phyloP scores from a whole-genome alignment of 2,797 vertebrate genomes.

The Staurois parvus region DNA sequence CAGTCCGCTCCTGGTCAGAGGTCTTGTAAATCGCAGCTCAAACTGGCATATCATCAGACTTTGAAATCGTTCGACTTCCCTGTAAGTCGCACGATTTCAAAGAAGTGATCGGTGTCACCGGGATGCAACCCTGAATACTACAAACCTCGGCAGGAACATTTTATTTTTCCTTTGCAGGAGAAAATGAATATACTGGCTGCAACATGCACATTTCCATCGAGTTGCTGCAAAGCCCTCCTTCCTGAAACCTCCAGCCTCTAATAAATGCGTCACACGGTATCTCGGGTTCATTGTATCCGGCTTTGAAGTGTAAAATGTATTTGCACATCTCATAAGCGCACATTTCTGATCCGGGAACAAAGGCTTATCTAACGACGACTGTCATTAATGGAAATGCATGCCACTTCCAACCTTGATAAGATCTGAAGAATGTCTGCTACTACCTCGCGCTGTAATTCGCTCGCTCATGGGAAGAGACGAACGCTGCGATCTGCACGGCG shows the following conservation, averaged over 20 bases:
- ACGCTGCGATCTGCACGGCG: not conserved
- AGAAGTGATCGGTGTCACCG: too few species aligned
- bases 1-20: too few species aligned
- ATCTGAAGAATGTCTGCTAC: conserved; percentile 8
- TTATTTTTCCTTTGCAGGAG: too few species aligned
- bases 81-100: too few species aligned
- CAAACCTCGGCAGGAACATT: too few species aligned
- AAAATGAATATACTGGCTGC: too few species aligned
- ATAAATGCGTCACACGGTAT: not conserved
- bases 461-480: not conserved
- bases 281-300: not conserved
- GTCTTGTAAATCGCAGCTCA: too few species aligned
- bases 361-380: not conserved
- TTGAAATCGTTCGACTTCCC: too few species aligned
- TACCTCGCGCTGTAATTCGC: not conserved
- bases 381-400: not conserved
- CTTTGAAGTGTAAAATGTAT: conserved; percentile 35
- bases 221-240: too few species aligned
- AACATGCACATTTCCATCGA: too few species aligned
- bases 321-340: not conserved
- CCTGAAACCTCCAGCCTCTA: not conserved
- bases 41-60: too few species aligned
- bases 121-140: too few species aligned
- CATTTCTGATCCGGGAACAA: not conserved
- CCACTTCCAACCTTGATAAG: not conserved